A percentile compares a stretch with the other conserved stretches of the same genome.
Evolutionary conservation across 1,140 invertebrate species (phyloP).

Genomic region (Laupala kohalensis): DNA sequence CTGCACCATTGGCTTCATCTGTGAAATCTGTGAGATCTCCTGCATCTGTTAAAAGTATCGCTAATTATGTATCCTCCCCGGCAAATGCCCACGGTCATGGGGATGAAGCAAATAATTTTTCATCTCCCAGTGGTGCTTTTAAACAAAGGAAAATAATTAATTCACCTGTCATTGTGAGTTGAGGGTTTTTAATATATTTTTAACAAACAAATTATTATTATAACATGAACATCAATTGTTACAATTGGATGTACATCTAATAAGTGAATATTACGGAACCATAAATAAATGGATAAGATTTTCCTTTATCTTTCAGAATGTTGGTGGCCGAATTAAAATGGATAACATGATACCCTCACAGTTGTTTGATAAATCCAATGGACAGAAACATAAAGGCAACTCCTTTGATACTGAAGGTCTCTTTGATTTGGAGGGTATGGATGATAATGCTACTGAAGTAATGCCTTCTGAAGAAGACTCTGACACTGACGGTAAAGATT

Average conservation of each 20-base stretch:
- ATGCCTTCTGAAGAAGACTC: conserved; percentile 28
- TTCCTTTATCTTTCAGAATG: not conserved
- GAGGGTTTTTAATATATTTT: no score
- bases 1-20: not conserved
- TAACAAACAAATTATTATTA: no score
- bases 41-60: not conserved
- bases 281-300: no score
- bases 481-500: conserved; percentile 33
- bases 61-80: not conserved
- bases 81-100: no score
- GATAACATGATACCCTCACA: conserved; percentile 1
- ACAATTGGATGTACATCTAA: no score
- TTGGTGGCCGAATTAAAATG: not conserved
- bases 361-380: not conserved
- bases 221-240: no score
- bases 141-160: no score
- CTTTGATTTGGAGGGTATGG: conserved; percentile 38
- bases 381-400: not conserved
- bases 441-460: conserved; percentile 23
- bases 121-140: no score
- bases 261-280: no score
- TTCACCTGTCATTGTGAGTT: no score
- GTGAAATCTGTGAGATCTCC: not conserved
- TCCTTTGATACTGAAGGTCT: conserved; percentile 35
- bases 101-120: conserved; percentile 1